Evolutionary conservation across 1,140 invertebrate genomes (phyloP), one percentile per base, ranked within the genome.

Genomic region (Bombus balteatus): DNA sequence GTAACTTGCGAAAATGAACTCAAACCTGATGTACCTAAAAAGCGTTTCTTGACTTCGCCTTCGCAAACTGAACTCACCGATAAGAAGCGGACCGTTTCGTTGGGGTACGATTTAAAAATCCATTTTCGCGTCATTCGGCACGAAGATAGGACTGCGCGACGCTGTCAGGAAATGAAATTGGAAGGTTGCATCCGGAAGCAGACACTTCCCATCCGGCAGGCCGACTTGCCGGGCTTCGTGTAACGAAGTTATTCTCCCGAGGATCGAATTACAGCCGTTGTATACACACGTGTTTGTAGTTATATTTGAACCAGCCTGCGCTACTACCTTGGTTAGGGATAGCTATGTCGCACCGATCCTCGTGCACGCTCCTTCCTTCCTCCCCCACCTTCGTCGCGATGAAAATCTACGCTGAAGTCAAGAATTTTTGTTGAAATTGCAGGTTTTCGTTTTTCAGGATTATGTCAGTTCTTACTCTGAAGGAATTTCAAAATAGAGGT

Each of bases 171-270:
- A 85, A 85, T 85, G 83, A 66, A 80, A 85, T 85, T 85, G 84
- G 79, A 75, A 70, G 84, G 39, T 12, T 65, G 71, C 81, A 72
- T 83, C 73, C 74, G 74, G 75, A 68, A 83, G 81, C 37, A 87
- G 85, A 79, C 81, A 87, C 65, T 79, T 84, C 10, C 70, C 57
- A 79, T 84, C 85, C 85, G 39, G 39, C 65, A 73, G 47, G 86
- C 73, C 92, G 88, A 88, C 88, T 92, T 92, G 86, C 89, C 86
- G 86, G 78, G 87, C 85, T 87, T 89, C 81, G 88, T 86, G 91
- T 92, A 91, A 92, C 89, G 90, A 92, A 91, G 90, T 92, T 92
- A 89, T 87, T 88, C 91, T 87, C 90, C 83, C 68, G 34, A 80
- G 83, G 87, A 88, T 81, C 85, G 83, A 90, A 91, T 92, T 88